Conservation (phyloP, 1,140 invertebrate genomes). For the Conus betulinus region DNA sequence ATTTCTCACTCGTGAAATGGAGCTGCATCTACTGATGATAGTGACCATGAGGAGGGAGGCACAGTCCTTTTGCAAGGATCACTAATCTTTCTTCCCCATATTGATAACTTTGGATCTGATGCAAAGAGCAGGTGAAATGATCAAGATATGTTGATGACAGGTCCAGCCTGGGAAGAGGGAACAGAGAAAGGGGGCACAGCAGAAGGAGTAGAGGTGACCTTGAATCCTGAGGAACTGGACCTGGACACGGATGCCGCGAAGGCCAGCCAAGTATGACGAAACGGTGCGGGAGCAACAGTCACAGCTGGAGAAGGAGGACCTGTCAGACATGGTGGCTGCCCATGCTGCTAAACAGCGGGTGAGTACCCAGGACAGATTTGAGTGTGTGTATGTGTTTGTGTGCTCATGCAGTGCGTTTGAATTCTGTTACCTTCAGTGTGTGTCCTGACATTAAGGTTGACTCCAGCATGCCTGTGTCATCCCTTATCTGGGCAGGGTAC, state of each 20-base stretch:
- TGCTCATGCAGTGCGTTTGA: too few species aligned
- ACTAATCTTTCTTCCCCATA: too few species aligned
- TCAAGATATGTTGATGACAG: conserved; percentile 16
- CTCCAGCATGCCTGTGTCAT: too few species aligned
- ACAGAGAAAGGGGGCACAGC: conserved; percentile 61
- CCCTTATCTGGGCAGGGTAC: too few species aligned
- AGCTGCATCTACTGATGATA: too few species aligned
- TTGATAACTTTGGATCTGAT: too few species aligned
- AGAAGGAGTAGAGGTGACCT: conserved; percentile 89
- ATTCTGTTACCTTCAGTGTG: too few species aligned
- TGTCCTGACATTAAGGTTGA: too few species aligned
- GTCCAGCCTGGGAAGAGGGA: conserved; percentile 59
- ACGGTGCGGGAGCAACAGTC: conserved; percentile 94
- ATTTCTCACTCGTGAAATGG: too few species aligned
- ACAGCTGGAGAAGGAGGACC: conserved; percentile 92
- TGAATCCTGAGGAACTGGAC: conserved; percentile 98
- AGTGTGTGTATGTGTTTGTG: not conserved
- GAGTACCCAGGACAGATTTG: not conserved
- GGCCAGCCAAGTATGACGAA: conserved; percentile 98
- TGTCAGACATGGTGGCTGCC: conserved; percentile 98
- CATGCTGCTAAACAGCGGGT: conserved; percentile 91
- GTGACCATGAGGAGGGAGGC: too few species aligned
- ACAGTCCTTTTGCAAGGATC: too few species aligned
- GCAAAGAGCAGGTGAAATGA: too few species aligned
- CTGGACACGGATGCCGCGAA: conserved; percentile 90